Evolutionary conservation across 53 echinoderm and acorn worm species (phyloP).

Genomic region (Arbacia lixula): DNA sequence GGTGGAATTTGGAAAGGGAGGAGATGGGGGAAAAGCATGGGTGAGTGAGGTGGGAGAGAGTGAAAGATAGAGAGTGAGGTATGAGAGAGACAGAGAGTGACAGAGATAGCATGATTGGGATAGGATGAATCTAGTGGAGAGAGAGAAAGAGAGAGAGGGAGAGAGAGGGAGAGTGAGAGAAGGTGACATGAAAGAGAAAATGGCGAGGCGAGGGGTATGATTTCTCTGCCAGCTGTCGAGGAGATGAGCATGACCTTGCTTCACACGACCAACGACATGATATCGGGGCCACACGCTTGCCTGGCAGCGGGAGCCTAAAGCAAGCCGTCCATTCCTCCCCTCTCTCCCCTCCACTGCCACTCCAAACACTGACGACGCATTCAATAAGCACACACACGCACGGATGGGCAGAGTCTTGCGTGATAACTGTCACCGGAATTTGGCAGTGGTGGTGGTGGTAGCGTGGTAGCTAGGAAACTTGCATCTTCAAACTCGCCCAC

Average conservation of each 20-base stretch:
- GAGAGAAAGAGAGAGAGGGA: neutral
- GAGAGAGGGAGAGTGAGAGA: neutral
- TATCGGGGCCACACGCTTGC: conserved; percentile 29
- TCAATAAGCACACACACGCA: no score
- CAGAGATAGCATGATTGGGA: no score
- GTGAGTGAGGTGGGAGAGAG: no score
- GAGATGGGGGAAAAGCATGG: neutral
- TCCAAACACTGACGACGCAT: no score
- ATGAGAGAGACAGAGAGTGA: neutral
- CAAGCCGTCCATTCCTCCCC: no score
- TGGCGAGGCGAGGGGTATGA: neutral
- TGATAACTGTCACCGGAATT: no score
- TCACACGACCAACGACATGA: conserved; percentile 32
- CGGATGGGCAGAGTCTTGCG: no score
- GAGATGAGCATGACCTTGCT: conserved; percentile 24
- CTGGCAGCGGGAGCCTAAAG: no score
- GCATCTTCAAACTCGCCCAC: no score
- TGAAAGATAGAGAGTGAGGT: neutral
- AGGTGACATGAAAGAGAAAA: neutral
- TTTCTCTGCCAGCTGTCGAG: conserved; percentile 32
- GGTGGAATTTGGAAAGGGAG: neutral
- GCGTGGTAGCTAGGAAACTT: neutral
- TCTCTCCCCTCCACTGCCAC: no score
- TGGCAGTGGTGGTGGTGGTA: neutral
- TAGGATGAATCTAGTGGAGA: neutral